Conservation (phyloP, 2,888 invertebrate species). For the Tineola bisselliella region DNA sequence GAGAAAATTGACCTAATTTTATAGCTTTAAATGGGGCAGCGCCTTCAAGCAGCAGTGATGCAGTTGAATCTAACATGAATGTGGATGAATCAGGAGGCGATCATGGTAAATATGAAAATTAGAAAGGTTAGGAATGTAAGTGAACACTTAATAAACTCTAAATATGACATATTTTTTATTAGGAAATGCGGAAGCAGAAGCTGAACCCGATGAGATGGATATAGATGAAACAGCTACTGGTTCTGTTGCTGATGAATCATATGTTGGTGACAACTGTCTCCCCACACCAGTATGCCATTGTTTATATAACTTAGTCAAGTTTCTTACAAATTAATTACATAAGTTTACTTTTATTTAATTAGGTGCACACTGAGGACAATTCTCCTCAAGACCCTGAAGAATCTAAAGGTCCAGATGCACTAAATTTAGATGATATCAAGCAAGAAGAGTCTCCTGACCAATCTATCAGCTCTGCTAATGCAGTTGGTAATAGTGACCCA, state of each 20-base stretch:
- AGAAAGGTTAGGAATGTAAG: neutral
- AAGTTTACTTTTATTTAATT: too few species aligned
- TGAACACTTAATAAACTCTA: neutral
- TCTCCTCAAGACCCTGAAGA: constrained; percentile 50
- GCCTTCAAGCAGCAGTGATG: constrained; percentile 57
- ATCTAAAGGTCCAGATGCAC: constrained; percentile 34
- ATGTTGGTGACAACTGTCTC: constrained; percentile 61
- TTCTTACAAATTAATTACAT: neutral
- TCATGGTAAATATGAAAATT: neutral
- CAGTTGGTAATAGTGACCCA: constrained; percentile 37
- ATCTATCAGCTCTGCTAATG: constrained; percentile 55
- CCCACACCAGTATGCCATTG: constrained; percentile 48
- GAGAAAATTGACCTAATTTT: too few species aligned
- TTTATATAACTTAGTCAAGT: neutral
- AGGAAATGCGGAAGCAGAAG: constrained; percentile 32
- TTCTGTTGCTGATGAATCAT: constrained; percentile 46
- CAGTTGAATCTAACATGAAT: constrained; percentile 27
- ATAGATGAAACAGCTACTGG: constrained; percentile 52
- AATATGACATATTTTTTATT: neutral
- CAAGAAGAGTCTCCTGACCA: constrained; percentile 62
- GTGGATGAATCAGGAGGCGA: constrained; percentile 16
- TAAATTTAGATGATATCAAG: constrained; percentile 31
- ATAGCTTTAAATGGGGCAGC: constrained; percentile 45
- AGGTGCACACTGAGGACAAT: constrained; percentile 47
- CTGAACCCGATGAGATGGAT: constrained; percentile 55